These are phyloP conservation scores for Tetraneura akinire DNA, from an alignment of 1,140 invertebrate species.

Conservation along the genomic window DNA sequence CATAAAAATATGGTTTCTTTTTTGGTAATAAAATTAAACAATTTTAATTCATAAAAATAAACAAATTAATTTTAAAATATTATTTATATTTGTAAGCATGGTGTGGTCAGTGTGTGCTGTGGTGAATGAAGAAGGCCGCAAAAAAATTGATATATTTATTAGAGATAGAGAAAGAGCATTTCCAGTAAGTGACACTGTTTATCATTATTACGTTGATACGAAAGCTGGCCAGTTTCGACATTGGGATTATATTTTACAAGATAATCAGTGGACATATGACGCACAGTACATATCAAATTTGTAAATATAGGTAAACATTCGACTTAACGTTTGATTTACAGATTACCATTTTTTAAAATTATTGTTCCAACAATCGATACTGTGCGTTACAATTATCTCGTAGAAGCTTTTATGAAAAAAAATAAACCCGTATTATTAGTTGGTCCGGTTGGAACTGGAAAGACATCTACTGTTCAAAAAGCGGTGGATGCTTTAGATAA, in stretches of 20 bases:
- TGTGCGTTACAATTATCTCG: slow-evolving; percentile 74
- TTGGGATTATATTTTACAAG: background rate
- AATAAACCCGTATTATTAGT: slow-evolving; percentile 71
- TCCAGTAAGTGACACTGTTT: slow-evolving; percentile 77
- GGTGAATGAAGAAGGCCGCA: slow-evolving; percentile 77
- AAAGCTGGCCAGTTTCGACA: slow-evolving; percentile 78
- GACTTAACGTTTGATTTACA: background rate
- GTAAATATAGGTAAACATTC: background rate
- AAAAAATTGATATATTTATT: slow-evolving; percentile 77
- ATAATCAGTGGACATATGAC: background rate
- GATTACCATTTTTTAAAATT: slow-evolving; percentile 35
- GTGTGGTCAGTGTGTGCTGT: slow-evolving; percentile 82
- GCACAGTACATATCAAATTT: background rate
- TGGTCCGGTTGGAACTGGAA: slow-evolving; percentile 80
- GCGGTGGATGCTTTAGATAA: slow-evolving; percentile 68
- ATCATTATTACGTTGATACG: slow-evolving; percentile 49
- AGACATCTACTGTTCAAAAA: slow-evolving; percentile 74
- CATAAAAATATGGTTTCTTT: slow-evolving; percentile 25
- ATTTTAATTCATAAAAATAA: background rate
- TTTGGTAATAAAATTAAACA: slow-evolving; percentile 16
- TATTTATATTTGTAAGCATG: slow-evolving; percentile 76
- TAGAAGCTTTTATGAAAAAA: slow-evolving; percentile 64
- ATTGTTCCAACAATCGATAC: slow-evolving; percentile 83
- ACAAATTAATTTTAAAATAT: slow-evolving; percentile 55
- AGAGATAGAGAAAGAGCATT: slow-evolving; percentile 80